Base-by-base conservation (phyloP, 2,888 invertebrate species). In the Drosophila nigricruria region DNA sequence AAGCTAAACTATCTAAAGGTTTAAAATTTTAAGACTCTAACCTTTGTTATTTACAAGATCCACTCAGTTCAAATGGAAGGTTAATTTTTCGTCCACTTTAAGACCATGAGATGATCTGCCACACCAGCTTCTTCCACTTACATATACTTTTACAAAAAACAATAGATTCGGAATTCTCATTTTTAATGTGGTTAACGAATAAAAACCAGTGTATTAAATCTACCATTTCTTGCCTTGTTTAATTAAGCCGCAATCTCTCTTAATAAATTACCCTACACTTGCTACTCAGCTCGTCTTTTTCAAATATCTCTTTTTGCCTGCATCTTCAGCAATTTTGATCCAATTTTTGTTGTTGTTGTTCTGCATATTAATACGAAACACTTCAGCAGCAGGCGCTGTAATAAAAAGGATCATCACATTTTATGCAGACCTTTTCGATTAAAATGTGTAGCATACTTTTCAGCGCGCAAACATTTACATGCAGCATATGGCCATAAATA, bases 361-460 rank as follows among this genome's bases (percentile, higher is more conserved):
- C 9, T 18, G 3, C 25, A 42, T 34, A 12, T 40, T 14, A 68
- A 32, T 45, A 1, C 25, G n/a, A 18, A 30, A 23, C 36, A 30
- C 23, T 4, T 50, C 54, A 52, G 36, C 12, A n/a, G 40, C 43
- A 43, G 23, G 8, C 20, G n/a, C 23, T 18, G 18, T 27, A 23
- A 59, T 43, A 62, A 67, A 80, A 63, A 63, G 66, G 60, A 61
- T 62, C 38, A 30, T 45, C 85, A 78, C 79, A 87, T 81, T 76
- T 78, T 38, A 50, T 63, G 82, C 76, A 79, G 82, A 89, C 69
- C 83, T 80, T 83, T 85, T 86, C 90, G 84, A 86, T 86, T 86
- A 89, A 86, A 86, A 89, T 86, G 79, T 86, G 88, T 81, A 68
- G 88, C 90, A 86, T 89, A 86, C 87, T 88, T 91, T 77, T 77